Evolutionary conservation across 1,140 invertebrate genomes (phyloP).

Genomic region (Potamilus streckersoni): DNA sequence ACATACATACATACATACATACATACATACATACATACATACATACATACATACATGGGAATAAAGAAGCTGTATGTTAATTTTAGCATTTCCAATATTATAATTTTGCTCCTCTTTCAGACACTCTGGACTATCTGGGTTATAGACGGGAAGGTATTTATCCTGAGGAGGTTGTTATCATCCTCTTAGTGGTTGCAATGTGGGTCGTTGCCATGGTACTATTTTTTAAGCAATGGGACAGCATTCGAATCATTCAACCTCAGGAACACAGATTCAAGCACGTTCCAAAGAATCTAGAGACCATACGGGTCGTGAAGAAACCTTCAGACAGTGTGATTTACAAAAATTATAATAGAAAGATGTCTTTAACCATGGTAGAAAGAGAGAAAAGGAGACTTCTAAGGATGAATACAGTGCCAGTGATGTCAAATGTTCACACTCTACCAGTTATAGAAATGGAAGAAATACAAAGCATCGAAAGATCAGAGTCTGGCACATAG

Average conservation of each 20-base stretch:
- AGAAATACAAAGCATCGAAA: too few species aligned
- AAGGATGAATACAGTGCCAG: slow-evolving; percentile 54
- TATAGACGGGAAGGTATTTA: slow-evolving; percentile 14
- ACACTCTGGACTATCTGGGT: too few species aligned
- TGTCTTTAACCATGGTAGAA: slow-evolving; percentile 59
- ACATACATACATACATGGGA: too few species aligned
- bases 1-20: too few species aligned
- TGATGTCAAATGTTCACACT: slow-evolving; percentile 44
- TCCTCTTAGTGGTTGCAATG: slow-evolving; percentile 47
- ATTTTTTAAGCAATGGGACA: slow-evolving; percentile 59
- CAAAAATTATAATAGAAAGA: slow-evolving; percentile 58
- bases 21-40: too few species aligned
- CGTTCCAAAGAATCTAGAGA: slow-evolving; percentile 61
- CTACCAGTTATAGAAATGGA: slow-evolving; percentile 5
- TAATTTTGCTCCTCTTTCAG: too few species aligned
- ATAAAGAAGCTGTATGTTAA: too few species aligned
- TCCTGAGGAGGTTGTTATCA: slow-evolving; percentile 50
- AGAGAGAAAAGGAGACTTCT: slow-evolving; percentile 54
- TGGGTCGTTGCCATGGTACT: slow-evolving; percentile 55
- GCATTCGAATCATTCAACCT: slow-evolving; percentile 57
- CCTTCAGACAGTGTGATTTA: slow-evolving; percentile 63
- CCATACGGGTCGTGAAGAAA: slow-evolving; percentile 55
- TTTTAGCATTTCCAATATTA: too few species aligned
- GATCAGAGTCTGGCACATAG: too few species aligned
- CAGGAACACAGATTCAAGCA: slow-evolving; percentile 53